Conservation (phyloP, 2,113 vertebrate species). For the Anolis carolinensis region DNA sequence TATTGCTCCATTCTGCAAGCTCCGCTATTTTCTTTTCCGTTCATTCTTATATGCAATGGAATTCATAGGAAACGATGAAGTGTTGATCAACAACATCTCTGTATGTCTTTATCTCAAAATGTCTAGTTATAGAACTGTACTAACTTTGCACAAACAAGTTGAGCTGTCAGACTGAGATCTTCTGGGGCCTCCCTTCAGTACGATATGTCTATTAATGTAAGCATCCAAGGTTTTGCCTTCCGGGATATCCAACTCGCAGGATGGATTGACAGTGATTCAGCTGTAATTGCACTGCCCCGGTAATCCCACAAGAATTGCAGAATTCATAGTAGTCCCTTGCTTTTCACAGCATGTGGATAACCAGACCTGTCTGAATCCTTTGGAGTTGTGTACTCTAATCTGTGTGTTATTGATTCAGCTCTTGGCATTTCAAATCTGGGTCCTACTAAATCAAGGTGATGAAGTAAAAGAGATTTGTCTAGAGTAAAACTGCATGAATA, state of each 20-base stretch:
- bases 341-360: not conserved
- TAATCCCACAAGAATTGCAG: not conserved
- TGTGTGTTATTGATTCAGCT: not conserved
- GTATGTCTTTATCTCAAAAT: not conserved
- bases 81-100: not conserved
- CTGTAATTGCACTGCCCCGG: not conserved
- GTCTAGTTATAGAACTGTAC: not conserved
- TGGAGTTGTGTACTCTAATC: not conserved
- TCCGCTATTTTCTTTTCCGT: not conserved
- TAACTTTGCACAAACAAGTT: not conserved
- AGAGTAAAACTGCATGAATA: not conserved
- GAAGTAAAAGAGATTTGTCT: not conserved
- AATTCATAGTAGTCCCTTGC: not conserved
- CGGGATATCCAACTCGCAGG: not conserved
- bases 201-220: not conserved
- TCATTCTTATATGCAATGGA: not conserved
- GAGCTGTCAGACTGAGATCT: not conserved
- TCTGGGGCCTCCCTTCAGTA: conserved; percentile 1
- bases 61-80: not conserved
- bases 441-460: not conserved
- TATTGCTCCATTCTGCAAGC: no score
- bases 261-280: not conserved
- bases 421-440: not conserved
- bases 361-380: not conserved
- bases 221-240: not conserved